Base-by-base conservation (phyloP, 2,113 vertebrate genomes). In the Dendrocopos noguchii region DNA sequence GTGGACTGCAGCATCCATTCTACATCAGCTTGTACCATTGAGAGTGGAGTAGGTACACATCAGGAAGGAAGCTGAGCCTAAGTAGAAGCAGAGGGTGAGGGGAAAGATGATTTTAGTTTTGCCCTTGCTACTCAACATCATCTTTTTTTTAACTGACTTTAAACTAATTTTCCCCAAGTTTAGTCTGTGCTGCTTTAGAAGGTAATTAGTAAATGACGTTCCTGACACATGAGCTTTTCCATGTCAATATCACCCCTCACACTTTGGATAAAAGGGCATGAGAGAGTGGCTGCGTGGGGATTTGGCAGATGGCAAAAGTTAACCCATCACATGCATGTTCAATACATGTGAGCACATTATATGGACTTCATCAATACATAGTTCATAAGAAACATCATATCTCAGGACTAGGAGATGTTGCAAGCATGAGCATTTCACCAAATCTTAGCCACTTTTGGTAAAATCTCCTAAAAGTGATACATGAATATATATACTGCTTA, bases 11-110 rank as follows among this genome's bases (percentile, higher is more conserved):
- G n/a, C 6, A 47, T 24, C 6, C 4, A 6, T 36, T 75, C 11
- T 6, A 3, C 21, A 28, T 21, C 3, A 1, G 2, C 8, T 10
- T 65, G 42, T 3, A 1, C 39, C 0, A 0, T 3, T 24, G 21
- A 16, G 4, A 2, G 1, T 2, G 7, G 2, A 29, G 12, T 8
- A 74, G 9, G 18, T 12, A 53, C 9, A 59, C 3, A 1, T 39
- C 12, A 72, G 53, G 42, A 79, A 20, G 24, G 27, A 50, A 31
- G 9, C 0, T 68, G 18, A 81, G 6, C 3, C 53, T 78, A 16
- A 17, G 11, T 70, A 77, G 34, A 33, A 61, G 12, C 36, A 52
- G 3, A 7, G 5, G 29, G 3, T 39, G 16, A 39, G 8, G 3
- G 19, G 10, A 7, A 14, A 34, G 9, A 9, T 27, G 4, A 4